These are phyloP conservation scores for Solen grandis DNA, from an alignment of 1,140 invertebrate genomes.

Conservation along the genomic window DNA sequence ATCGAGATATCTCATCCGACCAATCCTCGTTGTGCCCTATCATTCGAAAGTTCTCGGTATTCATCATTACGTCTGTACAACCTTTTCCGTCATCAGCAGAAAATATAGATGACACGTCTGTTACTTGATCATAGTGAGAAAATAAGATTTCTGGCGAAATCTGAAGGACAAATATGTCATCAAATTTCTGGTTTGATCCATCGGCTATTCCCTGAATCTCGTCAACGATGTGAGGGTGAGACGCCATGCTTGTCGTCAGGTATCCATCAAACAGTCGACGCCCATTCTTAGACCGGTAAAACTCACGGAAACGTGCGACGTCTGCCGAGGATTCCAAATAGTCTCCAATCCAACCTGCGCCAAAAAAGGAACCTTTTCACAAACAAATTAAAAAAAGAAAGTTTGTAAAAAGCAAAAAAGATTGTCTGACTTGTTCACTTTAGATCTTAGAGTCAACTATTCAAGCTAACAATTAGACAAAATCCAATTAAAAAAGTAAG, in stretches of 20 bases:
- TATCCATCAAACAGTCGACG: not conserved
- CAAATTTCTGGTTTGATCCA: slow-evolving; percentile 3
- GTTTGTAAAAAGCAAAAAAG: not conserved
- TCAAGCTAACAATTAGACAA: not conserved
- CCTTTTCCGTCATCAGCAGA: not conserved
- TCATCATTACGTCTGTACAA: slow-evolving; percentile 36
- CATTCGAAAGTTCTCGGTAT: slow-evolving; percentile 8
- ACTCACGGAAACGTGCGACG: not conserved
- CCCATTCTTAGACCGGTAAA: slow-evolving; percentile 8
- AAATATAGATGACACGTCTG: not conserved
- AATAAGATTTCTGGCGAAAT: slow-evolving; percentile 20
- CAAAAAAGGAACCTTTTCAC: too few species aligned
- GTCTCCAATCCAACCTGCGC: not conserved
- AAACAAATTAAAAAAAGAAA: not conserved
- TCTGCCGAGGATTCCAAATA: not conserved
- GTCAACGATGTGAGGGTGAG: slow-evolving; percentile 29
- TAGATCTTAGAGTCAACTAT: not conserved
- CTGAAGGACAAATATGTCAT: slow-evolving; percentile 13
- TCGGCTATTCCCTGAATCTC: slow-evolving; percentile 40
- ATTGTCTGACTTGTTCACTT: not conserved
- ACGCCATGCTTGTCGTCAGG: not conserved
- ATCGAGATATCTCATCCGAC: not conserved
- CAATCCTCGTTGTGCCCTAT: slow-evolving; percentile 46
- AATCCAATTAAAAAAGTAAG: not conserved
- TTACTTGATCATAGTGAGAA: not conserved